Percentiles rank a stretch among this genome's conserved stretches.
phyloP scores from a whole-genome alignment of 2,797 vertebrate species.

The Falco concolor region DNA sequence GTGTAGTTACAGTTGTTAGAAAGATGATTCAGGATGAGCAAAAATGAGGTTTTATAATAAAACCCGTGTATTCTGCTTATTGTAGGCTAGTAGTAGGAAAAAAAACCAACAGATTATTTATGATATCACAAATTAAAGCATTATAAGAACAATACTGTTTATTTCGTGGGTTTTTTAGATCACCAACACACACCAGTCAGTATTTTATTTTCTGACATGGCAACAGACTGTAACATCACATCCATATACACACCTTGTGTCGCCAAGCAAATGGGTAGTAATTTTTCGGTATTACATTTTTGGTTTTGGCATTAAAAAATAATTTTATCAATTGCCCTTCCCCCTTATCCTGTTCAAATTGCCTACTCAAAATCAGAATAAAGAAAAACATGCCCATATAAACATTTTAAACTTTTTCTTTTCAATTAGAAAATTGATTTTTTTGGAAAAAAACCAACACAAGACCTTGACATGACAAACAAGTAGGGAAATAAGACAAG shows the following conservation, averaged over 20 bases:
- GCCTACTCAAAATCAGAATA: not conserved
- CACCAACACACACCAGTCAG: not conserved
- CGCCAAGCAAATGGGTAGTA: not conserved
- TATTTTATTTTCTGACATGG: not conserved
- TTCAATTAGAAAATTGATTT: not conserved
- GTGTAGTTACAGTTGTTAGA: not conserved
- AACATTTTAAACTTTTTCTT: not conserved
- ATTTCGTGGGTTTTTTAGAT: not conserved
- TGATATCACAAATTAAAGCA: not conserved
- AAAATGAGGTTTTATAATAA: not conserved
- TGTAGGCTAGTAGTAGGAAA: not conserved
- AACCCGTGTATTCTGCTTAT: not conserved
- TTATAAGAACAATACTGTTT: not conserved
- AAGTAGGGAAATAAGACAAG: not conserved
- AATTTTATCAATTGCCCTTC: not conserved
- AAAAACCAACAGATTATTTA: not conserved
- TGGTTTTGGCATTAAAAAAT: not conserved
- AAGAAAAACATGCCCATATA: not conserved
- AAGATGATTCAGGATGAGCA: not conserved
- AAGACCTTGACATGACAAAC: not conserved
- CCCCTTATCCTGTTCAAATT: not conserved
- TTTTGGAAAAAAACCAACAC: not conserved
- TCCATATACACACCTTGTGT: accelerated
- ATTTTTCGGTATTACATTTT: not conserved
- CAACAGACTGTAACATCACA: not conserved